phyloP scores from a whole-genome alignment of 2,888 invertebrate species.

The Poecilobothrus nobilitatus region DNA sequence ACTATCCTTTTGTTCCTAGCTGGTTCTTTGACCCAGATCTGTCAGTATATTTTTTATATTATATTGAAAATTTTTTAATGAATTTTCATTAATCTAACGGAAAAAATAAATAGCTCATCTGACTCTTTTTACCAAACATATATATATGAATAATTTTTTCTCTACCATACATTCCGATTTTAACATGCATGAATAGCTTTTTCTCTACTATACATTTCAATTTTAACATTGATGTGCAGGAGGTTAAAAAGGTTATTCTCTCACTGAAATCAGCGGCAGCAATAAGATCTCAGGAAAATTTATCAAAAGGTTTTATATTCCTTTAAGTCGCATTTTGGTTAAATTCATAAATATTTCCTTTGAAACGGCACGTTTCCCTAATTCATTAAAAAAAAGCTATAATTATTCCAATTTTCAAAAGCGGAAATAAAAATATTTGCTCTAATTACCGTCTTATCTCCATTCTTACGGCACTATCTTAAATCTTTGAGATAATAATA shows the following conservation, averaged over 20 bases:
- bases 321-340: not conserved
- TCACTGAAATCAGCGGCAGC: not conserved
- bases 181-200: no score
- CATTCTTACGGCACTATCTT: not conserved
- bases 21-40: no score
- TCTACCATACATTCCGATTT: not conserved
- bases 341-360: not conserved
- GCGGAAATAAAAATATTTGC: not conserved
- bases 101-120: no score
- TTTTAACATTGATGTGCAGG: not conserved
- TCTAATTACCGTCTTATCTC: not conserved
- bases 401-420: not conserved
- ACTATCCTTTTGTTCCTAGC: no score
- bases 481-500: not conserved
- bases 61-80: no score
- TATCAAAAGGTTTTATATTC: not conserved
- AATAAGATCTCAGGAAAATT: not conserved
- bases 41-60: no score
- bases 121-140: no score
- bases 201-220: not conserved
- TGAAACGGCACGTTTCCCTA: not conserved
- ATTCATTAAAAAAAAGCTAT: not conserved
- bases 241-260: not conserved
- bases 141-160: no score
- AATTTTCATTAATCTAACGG: no score